phyloP scores from a whole-genome alignment of 2,797 vertebrate species.

The Alauda arvensis region DNA sequence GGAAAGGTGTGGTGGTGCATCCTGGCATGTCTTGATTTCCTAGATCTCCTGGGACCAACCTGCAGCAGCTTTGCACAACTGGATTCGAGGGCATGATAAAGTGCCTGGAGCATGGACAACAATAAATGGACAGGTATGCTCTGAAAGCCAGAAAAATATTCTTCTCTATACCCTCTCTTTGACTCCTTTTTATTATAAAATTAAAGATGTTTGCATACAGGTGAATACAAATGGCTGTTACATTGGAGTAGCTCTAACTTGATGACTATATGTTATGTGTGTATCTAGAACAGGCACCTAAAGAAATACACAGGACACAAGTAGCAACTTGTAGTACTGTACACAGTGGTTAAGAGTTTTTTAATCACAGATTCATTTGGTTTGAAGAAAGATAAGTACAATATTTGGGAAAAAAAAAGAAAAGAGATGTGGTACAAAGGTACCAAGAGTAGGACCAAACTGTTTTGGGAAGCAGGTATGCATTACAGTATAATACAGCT shows the following conservation, averaged over 20 bases:
- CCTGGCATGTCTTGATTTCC: not conserved
- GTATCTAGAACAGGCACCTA: not conserved
- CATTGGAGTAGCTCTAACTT: not conserved
- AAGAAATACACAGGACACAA: not conserved
- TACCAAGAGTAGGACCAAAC: not conserved
- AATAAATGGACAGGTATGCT: slow-evolving; percentile 83
- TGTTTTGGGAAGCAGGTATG: not conserved
- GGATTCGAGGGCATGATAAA: slow-evolving; percentile 97
- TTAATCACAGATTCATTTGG: not conserved
- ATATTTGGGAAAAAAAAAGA: not conserved
- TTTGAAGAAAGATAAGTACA: not conserved
- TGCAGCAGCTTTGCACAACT: slow-evolving; percentile 88
- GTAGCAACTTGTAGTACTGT: not conserved
- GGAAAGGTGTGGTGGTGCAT: not conserved
- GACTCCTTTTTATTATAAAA: not conserved
- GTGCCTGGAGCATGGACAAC: slow-evolving; percentile 91
- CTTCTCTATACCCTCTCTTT: not conserved
- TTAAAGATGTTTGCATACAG: not conserved
- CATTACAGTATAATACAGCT: not conserved
- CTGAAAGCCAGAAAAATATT: not conserved
- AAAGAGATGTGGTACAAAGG: not conserved
- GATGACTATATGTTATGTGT: not conserved
- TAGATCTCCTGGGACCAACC: slow-evolving; percentile 87
- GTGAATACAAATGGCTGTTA: not conserved
- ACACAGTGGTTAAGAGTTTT: not conserved